These are phyloP conservation scores for Synchiropus splendidus DNA, from an alignment of 2,113 vertebrate species.

Conservation along the genomic window DNA sequence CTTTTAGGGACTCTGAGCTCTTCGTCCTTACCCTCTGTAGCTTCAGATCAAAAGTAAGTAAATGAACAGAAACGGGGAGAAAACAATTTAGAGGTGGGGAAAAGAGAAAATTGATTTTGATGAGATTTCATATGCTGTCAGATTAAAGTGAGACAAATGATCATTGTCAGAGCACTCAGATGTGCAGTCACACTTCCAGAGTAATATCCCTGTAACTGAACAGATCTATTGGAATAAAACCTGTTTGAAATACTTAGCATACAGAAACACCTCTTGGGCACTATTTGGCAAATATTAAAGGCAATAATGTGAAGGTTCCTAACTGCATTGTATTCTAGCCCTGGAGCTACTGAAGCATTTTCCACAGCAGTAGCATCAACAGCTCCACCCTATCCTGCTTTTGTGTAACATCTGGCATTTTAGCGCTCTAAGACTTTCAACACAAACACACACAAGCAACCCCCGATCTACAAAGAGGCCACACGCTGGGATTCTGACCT, in stretches of 20 bases:
- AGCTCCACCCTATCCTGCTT: no score
- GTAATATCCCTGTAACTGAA: no score
- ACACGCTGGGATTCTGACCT: slow-evolving; percentile 68
- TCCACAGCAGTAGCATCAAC: no score
- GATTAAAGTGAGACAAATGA: not conserved
- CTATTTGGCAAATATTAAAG: no score
- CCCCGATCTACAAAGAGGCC: no score
- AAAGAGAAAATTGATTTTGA: slow-evolving; percentile 28
- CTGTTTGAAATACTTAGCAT: no score
- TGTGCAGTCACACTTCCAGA: not conserved
- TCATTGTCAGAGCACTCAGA: not conserved
- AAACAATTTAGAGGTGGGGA: slow-evolving; percentile 8
- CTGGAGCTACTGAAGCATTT: no score
- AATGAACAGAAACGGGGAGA: slow-evolving; percentile 6
- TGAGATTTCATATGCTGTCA: not conserved
- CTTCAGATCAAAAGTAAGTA: slow-evolving; percentile 58
- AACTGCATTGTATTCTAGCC: no score
- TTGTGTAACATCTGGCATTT: not conserved
- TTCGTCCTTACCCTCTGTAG: slow-evolving; percentile 93
- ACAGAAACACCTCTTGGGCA: no score
- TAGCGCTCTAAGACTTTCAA: no score
- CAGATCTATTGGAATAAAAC: no score
- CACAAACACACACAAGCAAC: not conserved
- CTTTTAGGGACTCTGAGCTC: slow-evolving; percentile 84
- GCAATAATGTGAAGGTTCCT: no score